Base-by-base conservation (phyloP, 2,888 invertebrate species). In the Silvanus unidentatus region DNA sequence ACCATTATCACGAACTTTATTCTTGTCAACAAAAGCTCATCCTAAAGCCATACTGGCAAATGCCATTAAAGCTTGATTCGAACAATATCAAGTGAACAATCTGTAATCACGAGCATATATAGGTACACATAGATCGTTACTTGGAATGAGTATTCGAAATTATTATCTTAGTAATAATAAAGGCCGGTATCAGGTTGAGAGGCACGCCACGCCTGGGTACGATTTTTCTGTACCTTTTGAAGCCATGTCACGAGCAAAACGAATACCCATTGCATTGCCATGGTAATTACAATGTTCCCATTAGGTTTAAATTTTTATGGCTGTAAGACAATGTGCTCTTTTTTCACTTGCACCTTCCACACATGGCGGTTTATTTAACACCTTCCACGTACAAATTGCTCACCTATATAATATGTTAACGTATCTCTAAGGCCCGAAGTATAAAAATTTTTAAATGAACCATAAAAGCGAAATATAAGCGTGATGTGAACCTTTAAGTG, bases 111-210 rank as follows among this genome's bases (percentile, higher is more conserved):
- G 59, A 58, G 52, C 62, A 59, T 59, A 53, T 48, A 51, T 62
- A 63, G 3, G 8, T 22, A 22, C 8, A 22, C 22, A 22, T 22
- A 22, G 13, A 62, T 62, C 60, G 63, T 63, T 63, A 62, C 54
- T 43, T 48, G 58, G 59, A 65, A 64, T 62, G 62, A 64, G 57
- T 54, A 58, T 62, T 65, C 60, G 59, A 59, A 65, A 64, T 65
- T 65, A 64, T 64, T 65, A 65, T 66, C 66, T 62, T 50, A 50
- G 60, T 65, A 65, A 66, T 65, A 64, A 64, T 54, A 64, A 54
- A 54, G 59, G 50, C 52, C 54, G 53, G 56, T 55, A 53, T 54
- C 52, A 37, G 12, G 37, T 15, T 37, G 37, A 12, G n/a, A n/a
- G n/a, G n/a, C n/a, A n/a, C n/a, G 15, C 37, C 37, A 37, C 37